phyloP scores from a whole-genome alignment of 2,113 vertebrate genomes.

The Puntigrus tetrazona region DNA sequence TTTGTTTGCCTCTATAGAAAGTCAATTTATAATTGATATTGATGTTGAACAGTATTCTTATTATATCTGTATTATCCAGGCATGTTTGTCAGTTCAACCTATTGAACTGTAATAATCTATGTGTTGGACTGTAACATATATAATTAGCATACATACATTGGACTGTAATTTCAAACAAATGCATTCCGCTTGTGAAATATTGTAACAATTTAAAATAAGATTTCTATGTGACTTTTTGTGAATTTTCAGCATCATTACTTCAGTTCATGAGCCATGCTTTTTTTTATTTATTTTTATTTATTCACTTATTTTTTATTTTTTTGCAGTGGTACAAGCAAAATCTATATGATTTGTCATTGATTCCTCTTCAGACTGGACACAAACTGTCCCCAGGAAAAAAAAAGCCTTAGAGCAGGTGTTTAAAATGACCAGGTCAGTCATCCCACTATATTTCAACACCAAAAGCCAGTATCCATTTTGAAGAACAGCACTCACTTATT shows the following conservation, averaged over 20 bases:
- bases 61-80: not conserved
- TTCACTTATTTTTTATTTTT: no score
- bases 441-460: not conserved
- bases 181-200: not conserved
- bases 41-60: not conserved
- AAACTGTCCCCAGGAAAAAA: not conserved
- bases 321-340: not conserved
- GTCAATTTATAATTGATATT: not conserved
- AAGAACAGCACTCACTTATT: not conserved
- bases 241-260: not conserved
- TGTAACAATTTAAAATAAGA: not conserved
- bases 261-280: no score
- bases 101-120: no score
- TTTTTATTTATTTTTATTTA: no score
- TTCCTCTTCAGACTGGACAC: not conserved
- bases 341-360: not conserved
- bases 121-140: no score
- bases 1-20: not conserved
- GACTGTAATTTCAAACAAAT: not conserved
- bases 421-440: not conserved
- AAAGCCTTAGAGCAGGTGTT: not conserved
- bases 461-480: not conserved
- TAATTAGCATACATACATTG: no score
- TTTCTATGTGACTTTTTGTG: not conserved
- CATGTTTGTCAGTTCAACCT: not conserved